These are phyloP conservation scores for Ichneumoninae sp. DNA, from an alignment of 2,888 invertebrate genomes.

Conservation along the genomic window DNA sequence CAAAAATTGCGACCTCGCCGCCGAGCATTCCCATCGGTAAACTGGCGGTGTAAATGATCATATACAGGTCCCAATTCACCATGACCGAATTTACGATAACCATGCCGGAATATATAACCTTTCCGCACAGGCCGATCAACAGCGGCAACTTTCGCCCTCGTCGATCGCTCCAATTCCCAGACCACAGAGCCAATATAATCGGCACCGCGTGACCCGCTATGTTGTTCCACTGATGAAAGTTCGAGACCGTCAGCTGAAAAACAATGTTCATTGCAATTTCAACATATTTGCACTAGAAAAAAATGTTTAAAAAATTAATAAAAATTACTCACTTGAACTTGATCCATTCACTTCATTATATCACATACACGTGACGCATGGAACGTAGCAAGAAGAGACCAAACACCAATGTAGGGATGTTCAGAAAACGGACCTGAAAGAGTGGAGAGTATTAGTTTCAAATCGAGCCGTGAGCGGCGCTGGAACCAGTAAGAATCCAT, in stretches of 20 bases:
- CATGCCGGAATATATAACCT: conserved; percentile 91
- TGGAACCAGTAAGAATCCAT: background rate
- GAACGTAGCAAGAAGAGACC: no score
- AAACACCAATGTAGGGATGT: no score
- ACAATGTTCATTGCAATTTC: conserved; percentile 6
- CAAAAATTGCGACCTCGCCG: conserved; percentile 92
- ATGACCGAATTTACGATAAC: conserved; percentile 89
- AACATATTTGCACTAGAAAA: background rate
- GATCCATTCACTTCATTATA: conserved; percentile 73
- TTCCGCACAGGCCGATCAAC: conserved; percentile 90
- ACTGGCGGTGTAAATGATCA: conserved; percentile 90
- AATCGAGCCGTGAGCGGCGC: background rate
- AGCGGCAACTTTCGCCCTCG: conserved; percentile 91
- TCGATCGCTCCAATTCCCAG: conserved; percentile 93
- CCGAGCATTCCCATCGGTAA: conserved; percentile 92
- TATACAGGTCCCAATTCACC: conserved; percentile 90
- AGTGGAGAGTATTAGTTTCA: background rate
- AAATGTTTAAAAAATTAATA: background rate
- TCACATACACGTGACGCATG: no score
- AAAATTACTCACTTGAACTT: conserved; percentile 87
- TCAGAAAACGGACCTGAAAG: no score
- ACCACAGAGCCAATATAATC: conserved; percentile 90
- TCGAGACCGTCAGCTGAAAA: conserved; percentile 89
- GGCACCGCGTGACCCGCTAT: conserved; percentile 91
- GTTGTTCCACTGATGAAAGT: conserved; percentile 92